Base-by-base conservation (phyloP, 2,113 vertebrate genomes). In the Megaptera novaeangliae region DNA sequence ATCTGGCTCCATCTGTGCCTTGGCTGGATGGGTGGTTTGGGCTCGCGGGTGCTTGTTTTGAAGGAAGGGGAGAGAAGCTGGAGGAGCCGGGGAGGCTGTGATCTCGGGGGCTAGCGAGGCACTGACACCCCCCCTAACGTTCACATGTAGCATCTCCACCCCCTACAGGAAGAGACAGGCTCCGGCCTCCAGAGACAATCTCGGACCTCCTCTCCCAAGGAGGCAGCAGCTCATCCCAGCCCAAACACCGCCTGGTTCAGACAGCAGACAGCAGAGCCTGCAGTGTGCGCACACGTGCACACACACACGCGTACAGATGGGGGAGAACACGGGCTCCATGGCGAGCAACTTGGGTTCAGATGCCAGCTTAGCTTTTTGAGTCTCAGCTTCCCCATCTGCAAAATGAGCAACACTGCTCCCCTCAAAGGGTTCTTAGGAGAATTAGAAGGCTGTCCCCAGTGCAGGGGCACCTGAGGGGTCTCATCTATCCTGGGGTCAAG, bases 1-100 rank as follows among this genome's bases (percentile, higher is more conserved):
- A 96, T 92, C 85, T 69, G 74, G 97, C 96, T 98, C 98, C 98
- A 98, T 98, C 98, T 99, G 98, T 95, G 98, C 41, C 97, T 98
- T 97, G 96, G 97, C 96, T 97, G 97, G 98, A 98, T 96, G 97
- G 96, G 97, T 74, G 95, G 97, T 98, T 98, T 98, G 98, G 97
- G 98, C 98, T 98, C 96, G 34, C 96, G 63, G 91, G 93, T 98
- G 98, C 98, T 98, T 98, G 97, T 98, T 98, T 84, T 86, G 95
- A 98, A 98, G 92, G 81, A 95, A 96, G 92, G 92, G 44, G 96
- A 87, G 92, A 95, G 80, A 95, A 98, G 74, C 0, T 0, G 92
- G 95, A 41, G 27, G 83, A 82, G 61, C 63, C 94, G 25, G 14
- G 83, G 83, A 93, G 88, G 64, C 92, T 90, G 95, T 5, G 29